Percentiles rank a stretch among this genome's conserved stretches.
These are phyloP conservation scores for Chaetodon trifasciatus DNA, from an alignment of 2,797 vertebrate genomes.

Conservation along the genomic window DNA sequence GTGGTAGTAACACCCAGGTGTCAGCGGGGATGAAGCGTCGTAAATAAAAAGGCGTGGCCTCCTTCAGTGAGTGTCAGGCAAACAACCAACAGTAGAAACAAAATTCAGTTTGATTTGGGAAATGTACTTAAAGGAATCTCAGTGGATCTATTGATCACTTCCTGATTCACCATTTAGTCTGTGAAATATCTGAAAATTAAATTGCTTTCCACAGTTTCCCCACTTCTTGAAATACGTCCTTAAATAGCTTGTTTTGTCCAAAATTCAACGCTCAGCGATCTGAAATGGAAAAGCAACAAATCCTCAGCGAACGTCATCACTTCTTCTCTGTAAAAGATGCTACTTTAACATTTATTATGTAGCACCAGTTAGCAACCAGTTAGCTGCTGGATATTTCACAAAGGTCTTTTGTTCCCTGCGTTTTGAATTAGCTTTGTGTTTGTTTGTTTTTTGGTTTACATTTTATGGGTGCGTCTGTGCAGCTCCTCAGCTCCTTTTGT, in stretches of 20 bases:
- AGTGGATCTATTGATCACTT: not conserved
- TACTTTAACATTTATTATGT: not conserved
- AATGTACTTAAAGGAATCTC: not conserved
- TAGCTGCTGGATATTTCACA: not conserved
- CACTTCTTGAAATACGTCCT: not conserved
- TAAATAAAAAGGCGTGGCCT: conserved; percentile 53
- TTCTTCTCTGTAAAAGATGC: not conserved
- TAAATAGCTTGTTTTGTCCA: not conserved
- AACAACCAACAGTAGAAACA: conserved; percentile 10
- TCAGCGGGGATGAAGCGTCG: conserved; percentile 29
- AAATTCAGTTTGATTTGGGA: conserved; percentile 4
- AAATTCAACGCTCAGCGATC: not conserved
- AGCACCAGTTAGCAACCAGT: too few species aligned
- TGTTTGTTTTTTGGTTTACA: not conserved
- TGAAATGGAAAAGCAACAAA: not conserved
- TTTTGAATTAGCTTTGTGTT: not conserved
- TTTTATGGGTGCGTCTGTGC: conserved; percentile 5
- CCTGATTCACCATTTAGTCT: not conserved
- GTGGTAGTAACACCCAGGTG: conserved; percentile 48
- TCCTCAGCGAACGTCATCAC: not conserved
- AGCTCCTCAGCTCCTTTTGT: conserved; percentile 14
- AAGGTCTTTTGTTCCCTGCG: not conserved
- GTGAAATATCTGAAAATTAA: not conserved
- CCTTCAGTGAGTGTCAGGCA: conserved; percentile 15
- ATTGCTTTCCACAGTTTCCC: not conserved